Base-by-base conservation (phyloP, 2,888 invertebrate species). In the Sesia bembeciformis region DNA sequence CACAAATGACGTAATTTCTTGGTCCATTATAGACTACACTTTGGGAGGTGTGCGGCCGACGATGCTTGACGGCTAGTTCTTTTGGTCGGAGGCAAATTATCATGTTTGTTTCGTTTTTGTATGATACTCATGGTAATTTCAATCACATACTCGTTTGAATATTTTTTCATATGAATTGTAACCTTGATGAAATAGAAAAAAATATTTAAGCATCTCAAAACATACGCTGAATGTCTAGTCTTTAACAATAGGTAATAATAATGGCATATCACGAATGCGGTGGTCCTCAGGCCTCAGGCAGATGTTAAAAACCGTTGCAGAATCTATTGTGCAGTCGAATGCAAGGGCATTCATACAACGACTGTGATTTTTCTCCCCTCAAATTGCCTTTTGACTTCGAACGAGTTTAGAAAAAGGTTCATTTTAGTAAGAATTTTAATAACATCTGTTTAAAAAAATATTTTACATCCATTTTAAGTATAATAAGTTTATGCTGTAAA, bases 261-360 rank as follows among this genome's bases (percentile, higher is more conserved):
- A 65, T 69, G 64, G 67, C 65, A 68, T 72, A 72, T 73, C 64
- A 70, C 70, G 67, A 65, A 57, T 58, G 57, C 64, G 58, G 60
- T 56, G 51, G 52, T 52, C 58, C 54, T 55, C 56, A 60, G 68
- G 87, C 23, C 23, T 23, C 65, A 60, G 68, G 87, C 89, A 89
- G 88, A 88, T 89, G 88, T 84, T 81, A 67, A 78, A 83, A 86
- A 81, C 89, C 88, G 88, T 89, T 89, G 87, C 80, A 76, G 73
- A 75, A 64, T 74, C 84, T 72, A 81, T 88, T 87, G 84, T 88
- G 67, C 63, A 62, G 57, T 41, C 54, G 60, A 73, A 65, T 74
- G 78, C 74, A 81, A 78, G 78, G 78, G 78, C 69, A 71, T 71
- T 72, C 66, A 63, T 67, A 68, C 68, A 68, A 65, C 60, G 64